Base-by-base conservation (phyloP, 2,888 invertebrate genomes). In the Acanthococcus lagerstroemiae region DNA sequence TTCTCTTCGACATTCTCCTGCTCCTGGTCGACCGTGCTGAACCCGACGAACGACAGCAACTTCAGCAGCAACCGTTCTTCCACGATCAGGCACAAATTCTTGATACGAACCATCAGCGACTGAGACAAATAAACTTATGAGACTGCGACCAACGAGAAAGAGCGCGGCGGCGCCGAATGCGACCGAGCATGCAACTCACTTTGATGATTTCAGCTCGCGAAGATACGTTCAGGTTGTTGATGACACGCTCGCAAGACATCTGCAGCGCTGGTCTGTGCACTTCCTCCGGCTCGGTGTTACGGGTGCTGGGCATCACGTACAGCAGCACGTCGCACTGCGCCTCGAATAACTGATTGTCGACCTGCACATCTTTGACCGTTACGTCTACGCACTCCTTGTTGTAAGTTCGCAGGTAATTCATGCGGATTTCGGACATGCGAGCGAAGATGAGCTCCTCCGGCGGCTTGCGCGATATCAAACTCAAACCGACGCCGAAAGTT, bases 131-230 rank as follows among this genome's bases (percentile, higher is more conserved):
- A 1, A 44, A 30, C n/a, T n/a, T n/a, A n/a, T n/a, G n/a, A 37
- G 12, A 12, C 44, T 37, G 44, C n/a, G 17, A 54, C n/a, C 48
- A 52, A 71, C 19, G 19, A n/a, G n/a, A n/a, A n/a, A n/a, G n/a
- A n/a, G n/a, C n/a, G n/a, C n/a, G n/a, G n/a, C 37, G 12, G 12
- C 12, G 12, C 37, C 37, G 12, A 37, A 37, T 9, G 37, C 12
- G 12, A 37, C 7, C 37, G 12, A 9, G 15, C 4, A 60, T 3
- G 1, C 21, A 55, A 63, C 71, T 63, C 74, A 84, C 84, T 77
- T 89, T 87, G 78, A 90, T 92, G 74, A 92, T 92, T 70, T 90
- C 85, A 2, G 94, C 92, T 78, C 94, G 89, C 75, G 81, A 74
- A 2, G 71, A 74, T 69, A 75, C 75, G 74, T 74, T 78, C 68